Percentiles rank a stretch among this genome's conserved stretches.
These are phyloP conservation scores for Lerema accius DNA, from an alignment of 1,140 invertebrate species.

Conservation along the genomic window DNA sequence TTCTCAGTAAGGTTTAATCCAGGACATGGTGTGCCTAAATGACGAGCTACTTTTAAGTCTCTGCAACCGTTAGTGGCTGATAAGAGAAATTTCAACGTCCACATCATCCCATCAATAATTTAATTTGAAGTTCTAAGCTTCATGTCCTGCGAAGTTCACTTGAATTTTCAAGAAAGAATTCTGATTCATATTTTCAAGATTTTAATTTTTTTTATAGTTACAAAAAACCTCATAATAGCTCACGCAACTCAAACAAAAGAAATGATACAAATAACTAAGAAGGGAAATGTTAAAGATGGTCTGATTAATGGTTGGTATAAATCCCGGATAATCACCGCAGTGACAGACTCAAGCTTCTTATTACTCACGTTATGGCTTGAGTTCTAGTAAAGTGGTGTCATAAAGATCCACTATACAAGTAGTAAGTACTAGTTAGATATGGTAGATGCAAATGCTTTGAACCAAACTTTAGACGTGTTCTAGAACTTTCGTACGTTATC, in stretches of 20 bases:
- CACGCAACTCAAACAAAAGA: neutral
- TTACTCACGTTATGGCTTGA: conserved; percentile 12
- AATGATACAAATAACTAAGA: neutral
- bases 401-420: conserved; percentile 12
- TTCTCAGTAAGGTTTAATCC: no score
- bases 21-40: no score
- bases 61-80: no score
- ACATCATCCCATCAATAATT: no score
- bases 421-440: neutral
- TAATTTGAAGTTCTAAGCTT: no score
- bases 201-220: no score
- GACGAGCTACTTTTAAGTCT: no score
- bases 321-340: conserved; percentile 25
- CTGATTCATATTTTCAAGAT: no score
- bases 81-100: no score
- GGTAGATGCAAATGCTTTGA: neutral
- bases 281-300: neutral
- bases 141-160: no score
- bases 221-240: no score
- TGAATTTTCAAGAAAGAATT: no score
- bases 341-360: conserved; percentile 20
- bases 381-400: conserved; percentile 17
- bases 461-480: neutral
- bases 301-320: conserved; percentile 14
- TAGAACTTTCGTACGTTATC: neutral